Base-by-base conservation (phyloP, 2,113 vertebrate species). In the Struthio camelus region DNA sequence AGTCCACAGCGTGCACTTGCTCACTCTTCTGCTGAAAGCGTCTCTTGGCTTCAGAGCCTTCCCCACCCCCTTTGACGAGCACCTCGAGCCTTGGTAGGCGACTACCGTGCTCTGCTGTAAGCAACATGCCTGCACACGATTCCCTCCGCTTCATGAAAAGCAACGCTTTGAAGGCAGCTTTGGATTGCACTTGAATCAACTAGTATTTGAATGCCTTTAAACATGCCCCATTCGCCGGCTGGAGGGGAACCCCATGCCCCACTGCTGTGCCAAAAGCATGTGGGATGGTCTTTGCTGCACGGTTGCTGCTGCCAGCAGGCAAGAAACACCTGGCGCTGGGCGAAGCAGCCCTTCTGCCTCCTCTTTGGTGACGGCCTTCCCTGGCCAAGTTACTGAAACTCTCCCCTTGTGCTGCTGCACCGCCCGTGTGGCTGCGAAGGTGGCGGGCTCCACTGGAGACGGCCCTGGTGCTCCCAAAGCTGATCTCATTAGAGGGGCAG, bases 41-140 rank as follows among this genome's bases (percentile, higher is more conserved):
- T 46, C 96, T 93, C 94, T 67, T 28, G 69, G 69, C 96, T 94
- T 95, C 94, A 90, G 85, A 95, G 64, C 36, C 78, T 76, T 72
- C 82, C 53, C 51, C 6, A 0, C 40, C 58, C 65, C 51, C 77
- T 95, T 65, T 96, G 89, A 87, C 92, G 76, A 89, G 65, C 80
- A 92, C 83, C 83, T 90, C 46, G 0, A 94, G 90, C 83, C 92
- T 93, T 95, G 81, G 77, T 76, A 92, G 92, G 80, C 0, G 17
- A 69, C 88, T 95, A 72, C 96, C 92, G 32, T 42, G 1, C 76
- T 73, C 76, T 56, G 65, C 72, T 83, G 88, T 80, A 42, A 90
- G 93, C 56, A 2, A 71, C 6, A 3, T 2, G 6, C 71, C 87
- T 0, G 0, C 34, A 54, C 77, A 71, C 85, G 75, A 42, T 48